A percentile compares a stretch with the other conserved stretches of the same genome.
Conservation (phyloP, 2,113 vertebrate species). For the Osmerus mordax region DNA sequence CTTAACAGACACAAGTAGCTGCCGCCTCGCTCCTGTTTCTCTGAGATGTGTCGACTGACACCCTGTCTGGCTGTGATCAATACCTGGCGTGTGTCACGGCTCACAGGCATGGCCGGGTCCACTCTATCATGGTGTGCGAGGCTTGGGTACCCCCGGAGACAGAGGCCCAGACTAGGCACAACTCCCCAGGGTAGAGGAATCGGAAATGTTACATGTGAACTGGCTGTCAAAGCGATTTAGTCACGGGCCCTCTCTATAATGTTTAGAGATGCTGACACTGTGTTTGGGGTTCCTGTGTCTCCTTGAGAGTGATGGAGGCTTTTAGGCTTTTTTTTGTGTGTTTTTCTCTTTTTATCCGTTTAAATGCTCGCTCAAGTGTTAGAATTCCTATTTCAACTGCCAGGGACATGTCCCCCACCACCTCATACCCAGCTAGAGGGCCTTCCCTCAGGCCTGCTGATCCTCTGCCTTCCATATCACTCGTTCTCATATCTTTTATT, state of each 20-base stretch:
- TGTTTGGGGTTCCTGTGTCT: conserved; percentile 65
- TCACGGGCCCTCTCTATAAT: conserved; percentile 72
- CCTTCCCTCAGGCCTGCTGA: conserved; percentile 48
- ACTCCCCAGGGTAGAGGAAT: conserved; percentile 59
- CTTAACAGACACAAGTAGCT: conserved; percentile 78
- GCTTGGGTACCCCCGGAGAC: conserved; percentile 48
- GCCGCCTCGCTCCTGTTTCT: conserved; percentile 62
- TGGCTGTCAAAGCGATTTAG: conserved; percentile 81
- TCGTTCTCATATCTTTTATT: neutral
- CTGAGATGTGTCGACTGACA: conserved; percentile 66
- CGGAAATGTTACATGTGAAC: conserved; percentile 77
- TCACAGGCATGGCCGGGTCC: conserved; percentile 56
- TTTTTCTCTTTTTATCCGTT: conserved; percentile 55
- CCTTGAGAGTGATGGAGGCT: conserved; percentile 72
- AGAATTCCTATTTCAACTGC: conserved; percentile 58
- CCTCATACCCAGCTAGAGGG: conserved; percentile 24
- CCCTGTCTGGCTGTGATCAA: conserved; percentile 76
- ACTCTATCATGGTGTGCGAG: conserved; percentile 40
- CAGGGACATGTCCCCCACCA: conserved; percentile 50
- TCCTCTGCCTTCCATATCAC: conserved; percentile 25
- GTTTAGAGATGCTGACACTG: conserved; percentile 74
- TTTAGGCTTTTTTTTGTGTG: conserved; percentile 54
- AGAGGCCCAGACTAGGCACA: conserved; percentile 65
- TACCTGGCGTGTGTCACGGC: conserved; percentile 64
- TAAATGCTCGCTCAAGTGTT: conserved; percentile 64